These are phyloP conservation scores for Serrognathus titanus DNA, from an alignment of 2,888 invertebrate genomes.

Conservation along the genomic window DNA sequence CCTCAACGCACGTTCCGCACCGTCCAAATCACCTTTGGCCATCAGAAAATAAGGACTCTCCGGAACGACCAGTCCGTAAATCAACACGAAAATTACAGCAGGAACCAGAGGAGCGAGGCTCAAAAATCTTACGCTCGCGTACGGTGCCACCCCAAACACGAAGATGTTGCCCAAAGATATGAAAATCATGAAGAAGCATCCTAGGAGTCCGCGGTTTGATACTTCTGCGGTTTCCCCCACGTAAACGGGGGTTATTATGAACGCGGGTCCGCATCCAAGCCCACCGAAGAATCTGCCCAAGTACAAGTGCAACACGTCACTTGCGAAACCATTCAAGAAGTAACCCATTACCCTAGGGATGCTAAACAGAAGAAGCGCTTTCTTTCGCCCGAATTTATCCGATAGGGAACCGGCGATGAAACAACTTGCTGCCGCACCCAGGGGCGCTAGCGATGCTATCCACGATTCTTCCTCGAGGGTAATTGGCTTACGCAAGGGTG, in stretches of 20 bases:
- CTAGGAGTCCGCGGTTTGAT: constrained; percentile 73
- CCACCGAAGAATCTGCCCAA: constrained; percentile 22
- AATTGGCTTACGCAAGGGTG: constrained; percentile 49
- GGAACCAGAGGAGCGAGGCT: constrained; percentile 61
- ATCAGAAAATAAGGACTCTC: constrained; percentile 73
- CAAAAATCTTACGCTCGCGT: constrained; percentile 59
- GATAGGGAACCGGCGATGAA: constrained; percentile 64
- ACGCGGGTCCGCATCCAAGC: constrained; percentile 57
- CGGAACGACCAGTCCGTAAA: constrained; percentile 70
- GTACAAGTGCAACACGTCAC: constrained; percentile 14
- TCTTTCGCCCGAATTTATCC: constrained; percentile 62
- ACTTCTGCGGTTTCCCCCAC: constrained; percentile 81
- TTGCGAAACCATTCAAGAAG: constrained; percentile 18
- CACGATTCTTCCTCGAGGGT: constrained; percentile 62
- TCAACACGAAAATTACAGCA: constrained; percentile 43
- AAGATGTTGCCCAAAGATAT: constrained; percentile 64
- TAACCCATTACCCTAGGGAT: constrained; percentile 59
- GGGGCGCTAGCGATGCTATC: constrained; percentile 67
- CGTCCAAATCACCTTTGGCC: constrained; percentile 53
- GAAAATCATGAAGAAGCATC: constrained; percentile 66
- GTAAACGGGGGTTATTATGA: constrained; percentile 77
- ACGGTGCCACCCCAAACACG: constrained; percentile 67
- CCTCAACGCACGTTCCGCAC: constrained; percentile 62
- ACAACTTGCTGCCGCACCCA: constrained; percentile 63
- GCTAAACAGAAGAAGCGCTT: constrained; percentile 58